Percentiles rank a stretch among this genome's conserved stretches.
These are phyloP conservation scores for Sylvilagus bachmani DNA, from an alignment of 2,113 vertebrate species.

Conservation along the genomic window DNA sequence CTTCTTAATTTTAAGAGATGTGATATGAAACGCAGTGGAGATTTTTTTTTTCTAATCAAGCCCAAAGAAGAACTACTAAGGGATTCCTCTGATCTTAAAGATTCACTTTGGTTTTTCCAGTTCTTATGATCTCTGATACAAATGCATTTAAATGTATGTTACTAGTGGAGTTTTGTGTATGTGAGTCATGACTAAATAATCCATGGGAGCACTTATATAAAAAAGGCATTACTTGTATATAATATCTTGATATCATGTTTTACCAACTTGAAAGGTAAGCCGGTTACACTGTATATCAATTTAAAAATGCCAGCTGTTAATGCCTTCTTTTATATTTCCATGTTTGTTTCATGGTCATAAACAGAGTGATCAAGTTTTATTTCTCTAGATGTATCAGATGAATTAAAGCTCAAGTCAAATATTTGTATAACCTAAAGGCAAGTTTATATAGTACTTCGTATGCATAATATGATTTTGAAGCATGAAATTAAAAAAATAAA, in stretches of 20 bases:
- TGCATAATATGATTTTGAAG: too few relatives aligned
- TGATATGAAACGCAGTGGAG: conserved; percentile 51
- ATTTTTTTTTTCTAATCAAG: not conserved
- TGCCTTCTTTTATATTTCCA: not conserved
- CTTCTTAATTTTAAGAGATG: conserved; percentile 71
- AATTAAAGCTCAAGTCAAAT: not conserved
- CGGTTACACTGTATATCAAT: not conserved
- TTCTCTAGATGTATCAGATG: not conserved
- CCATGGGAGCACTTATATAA: conserved; percentile 10
- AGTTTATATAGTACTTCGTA: too few relatives aligned
- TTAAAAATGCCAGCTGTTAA: not conserved
- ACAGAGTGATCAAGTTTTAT: conserved; percentile 46
- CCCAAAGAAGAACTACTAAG: conserved; percentile 61
- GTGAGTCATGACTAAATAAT: not conserved
- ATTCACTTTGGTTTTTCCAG: conserved; percentile 25
- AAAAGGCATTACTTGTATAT: conserved; percentile 5
- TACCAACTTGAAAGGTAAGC: not conserved
- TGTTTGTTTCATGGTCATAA: conserved; percentile 60
- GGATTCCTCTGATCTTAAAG: not conserved
- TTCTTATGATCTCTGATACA: not conserved
- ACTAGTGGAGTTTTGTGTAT: not conserved
- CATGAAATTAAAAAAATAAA: too few relatives aligned
- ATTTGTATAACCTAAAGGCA: too few relatives aligned
- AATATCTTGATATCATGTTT: not conserved
- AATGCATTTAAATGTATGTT: not conserved